phyloP scores from a whole-genome alignment of 2,113 vertebrate species.

The Ceuthmochares aereus region DNA sequence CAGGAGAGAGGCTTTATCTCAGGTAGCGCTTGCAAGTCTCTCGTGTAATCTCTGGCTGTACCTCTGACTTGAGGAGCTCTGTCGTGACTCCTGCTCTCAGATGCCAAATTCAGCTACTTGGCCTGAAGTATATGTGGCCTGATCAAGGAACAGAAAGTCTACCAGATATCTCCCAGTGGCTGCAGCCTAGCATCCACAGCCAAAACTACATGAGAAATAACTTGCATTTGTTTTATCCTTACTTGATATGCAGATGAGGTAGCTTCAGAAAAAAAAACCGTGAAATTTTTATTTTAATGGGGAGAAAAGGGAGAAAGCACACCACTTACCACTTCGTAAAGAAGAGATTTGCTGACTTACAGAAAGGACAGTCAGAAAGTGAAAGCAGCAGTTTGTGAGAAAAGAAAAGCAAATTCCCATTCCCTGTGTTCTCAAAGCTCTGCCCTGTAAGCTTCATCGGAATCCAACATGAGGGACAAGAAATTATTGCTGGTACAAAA shows the following conservation, averaged over 20 bases:
- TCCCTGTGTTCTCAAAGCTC: neutral
- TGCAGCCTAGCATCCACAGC: neutral
- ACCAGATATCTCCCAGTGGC: neutral
- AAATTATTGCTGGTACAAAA: neutral
- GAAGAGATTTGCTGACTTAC: neutral
- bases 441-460: accelerated
- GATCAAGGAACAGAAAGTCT: neutral
- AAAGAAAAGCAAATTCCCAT: neutral
- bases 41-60: neutral
- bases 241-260: neutral
- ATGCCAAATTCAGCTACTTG: neutral
- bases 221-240: neutral
- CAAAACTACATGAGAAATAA: neutral
- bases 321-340: neutral
- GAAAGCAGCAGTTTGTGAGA: neutral
- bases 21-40: neutral
- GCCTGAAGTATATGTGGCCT: neutral
- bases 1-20: neutral
- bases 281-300: neutral
- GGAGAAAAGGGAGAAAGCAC: neutral
- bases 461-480: neutral
- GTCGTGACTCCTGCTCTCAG: neutral
- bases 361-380: neutral
- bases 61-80: neutral
- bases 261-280: neutral